Percentiles rank a stretch among this genome's conserved stretches.
Conservation (phyloP, 1,140 invertebrate species). For the Macrostomum lignano region DNA sequence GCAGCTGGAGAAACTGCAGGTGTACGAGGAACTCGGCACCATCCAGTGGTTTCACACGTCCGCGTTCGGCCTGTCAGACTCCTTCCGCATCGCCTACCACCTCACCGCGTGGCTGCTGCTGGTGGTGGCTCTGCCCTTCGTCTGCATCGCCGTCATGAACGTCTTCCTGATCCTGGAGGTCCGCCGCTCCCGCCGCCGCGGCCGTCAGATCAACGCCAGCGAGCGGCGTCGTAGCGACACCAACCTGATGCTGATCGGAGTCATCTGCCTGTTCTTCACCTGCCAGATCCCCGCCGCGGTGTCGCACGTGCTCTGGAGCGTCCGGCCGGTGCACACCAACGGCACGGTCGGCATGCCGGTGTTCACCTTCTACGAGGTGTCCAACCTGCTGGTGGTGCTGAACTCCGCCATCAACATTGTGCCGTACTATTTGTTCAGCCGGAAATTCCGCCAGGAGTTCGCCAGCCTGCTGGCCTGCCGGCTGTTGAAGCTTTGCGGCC, state of each 20-base stretch:
- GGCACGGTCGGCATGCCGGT: too few relatives aligned
- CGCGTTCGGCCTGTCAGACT: conserved; percentile 12
- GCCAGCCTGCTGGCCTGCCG: too few relatives aligned
- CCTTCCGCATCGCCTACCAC: conserved; percentile 18
- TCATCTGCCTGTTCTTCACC: conserved; percentile 22
- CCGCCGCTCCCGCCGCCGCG: conserved; percentile 15
- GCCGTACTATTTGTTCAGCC: conserved; percentile 26
- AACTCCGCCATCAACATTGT: conserved; percentile 27
- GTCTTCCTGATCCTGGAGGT: conserved; percentile 22
- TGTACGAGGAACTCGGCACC: neutral
- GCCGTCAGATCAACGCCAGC: conserved; percentile 15
- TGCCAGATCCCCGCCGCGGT: conserved; percentile 24
- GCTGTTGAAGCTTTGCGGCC: too few relatives aligned
- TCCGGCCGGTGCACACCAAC: too few relatives aligned
- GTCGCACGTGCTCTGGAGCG: conserved; percentile 20
- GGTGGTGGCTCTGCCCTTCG: conserved; percentile 21
- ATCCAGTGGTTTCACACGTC: conserved; percentile 12
- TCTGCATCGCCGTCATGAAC: conserved; percentile 19
- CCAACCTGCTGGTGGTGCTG: conserved; percentile 20
- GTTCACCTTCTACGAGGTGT: conserved; percentile 17
- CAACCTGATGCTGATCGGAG: conserved; percentile 24
- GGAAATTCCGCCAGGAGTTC: conserved; percentile 16
- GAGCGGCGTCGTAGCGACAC: conserved; percentile 24
- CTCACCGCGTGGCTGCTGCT: conserved; percentile 16
- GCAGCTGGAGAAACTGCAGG: neutral